Evolutionary conservation across 1,140 invertebrate genomes (phyloP).

Genomic region (Drosophila albomicans): DNA sequence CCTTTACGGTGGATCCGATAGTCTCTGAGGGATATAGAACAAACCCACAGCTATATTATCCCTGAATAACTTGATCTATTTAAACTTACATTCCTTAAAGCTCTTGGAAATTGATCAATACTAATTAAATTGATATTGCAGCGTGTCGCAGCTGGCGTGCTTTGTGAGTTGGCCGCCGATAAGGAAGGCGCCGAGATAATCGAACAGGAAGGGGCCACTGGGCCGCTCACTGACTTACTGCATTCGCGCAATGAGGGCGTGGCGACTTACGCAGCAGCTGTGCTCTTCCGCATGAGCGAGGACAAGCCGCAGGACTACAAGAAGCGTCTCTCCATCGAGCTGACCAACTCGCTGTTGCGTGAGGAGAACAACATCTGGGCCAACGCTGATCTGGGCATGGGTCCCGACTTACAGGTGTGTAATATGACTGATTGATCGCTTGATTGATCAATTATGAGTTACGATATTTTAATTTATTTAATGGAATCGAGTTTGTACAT

Average conservation of each 20-base stretch:
- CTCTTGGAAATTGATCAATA: too few species aligned
- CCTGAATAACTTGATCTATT: too few species aligned
- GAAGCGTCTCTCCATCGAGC: conserved; percentile 97
- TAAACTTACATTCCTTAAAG: too few species aligned
- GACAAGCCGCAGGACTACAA: conserved; percentile 99
- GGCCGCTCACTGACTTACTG: conserved; percentile 96
- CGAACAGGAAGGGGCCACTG: conserved; percentile 98
- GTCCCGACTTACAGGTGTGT: conserved; percentile 93
- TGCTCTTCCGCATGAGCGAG: conserved; percentile 98
- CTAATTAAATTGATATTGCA: conserved; percentile 44
- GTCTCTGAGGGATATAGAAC: too few species aligned
- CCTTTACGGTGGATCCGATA: too few species aligned
- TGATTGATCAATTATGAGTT: conserved; percentile 1
- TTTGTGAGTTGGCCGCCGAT: conserved; percentile 97
- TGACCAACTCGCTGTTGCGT: conserved; percentile 96
- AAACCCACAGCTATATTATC: too few species aligned
- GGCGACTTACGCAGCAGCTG: conserved; percentile 98
- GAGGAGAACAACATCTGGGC: conserved; percentile 95
- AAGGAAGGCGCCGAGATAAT: conserved; percentile 99
- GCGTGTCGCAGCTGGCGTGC: conserved; percentile 97
- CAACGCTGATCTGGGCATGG: conserved; percentile 92
- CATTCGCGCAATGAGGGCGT: conserved; percentile 93
- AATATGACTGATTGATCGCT: background rate
- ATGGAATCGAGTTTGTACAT: conserved; percentile 37
- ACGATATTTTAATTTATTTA: conserved; percentile 6